Conservation (phyloP, 1,140 invertebrate genomes). For the Trichonephila clavipes region DNA sequence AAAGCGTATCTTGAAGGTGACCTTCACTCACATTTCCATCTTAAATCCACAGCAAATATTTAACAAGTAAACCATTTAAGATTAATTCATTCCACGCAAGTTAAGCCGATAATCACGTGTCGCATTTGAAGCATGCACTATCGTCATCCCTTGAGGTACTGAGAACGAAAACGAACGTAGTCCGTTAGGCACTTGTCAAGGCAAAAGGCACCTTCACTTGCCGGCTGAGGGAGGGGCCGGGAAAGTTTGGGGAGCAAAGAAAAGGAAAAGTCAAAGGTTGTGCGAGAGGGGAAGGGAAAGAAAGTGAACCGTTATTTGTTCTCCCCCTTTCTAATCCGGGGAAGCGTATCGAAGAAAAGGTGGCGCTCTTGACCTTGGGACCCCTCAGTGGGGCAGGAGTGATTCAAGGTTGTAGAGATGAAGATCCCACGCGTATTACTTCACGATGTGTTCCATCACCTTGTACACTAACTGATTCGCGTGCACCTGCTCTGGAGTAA, state of each 20-base stretch:
- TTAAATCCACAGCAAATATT: background rate
- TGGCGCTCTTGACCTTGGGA: slow-evolving; percentile 61
- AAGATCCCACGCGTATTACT: slow-evolving; percentile 65
- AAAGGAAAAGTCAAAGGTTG: slow-evolving; percentile 69
- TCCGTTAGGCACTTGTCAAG: slow-evolving; percentile 54
- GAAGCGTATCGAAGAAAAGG: slow-evolving; percentile 32
- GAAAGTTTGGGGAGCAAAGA: slow-evolving; percentile 49
- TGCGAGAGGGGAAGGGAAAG: background rate
- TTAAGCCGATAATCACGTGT: background rate
- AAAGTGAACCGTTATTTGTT: slow-evolving; percentile 63
- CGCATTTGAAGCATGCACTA: background rate
- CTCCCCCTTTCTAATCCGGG: slow-evolving; percentile 3
- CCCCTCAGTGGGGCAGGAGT: slow-evolving; percentile 47
- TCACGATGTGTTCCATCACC: slow-evolving; percentile 9
- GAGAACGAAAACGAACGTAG: background rate
- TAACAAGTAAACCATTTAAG: background rate
- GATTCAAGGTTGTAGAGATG: slow-evolving; percentile 32
- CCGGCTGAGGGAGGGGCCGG: slow-evolving; percentile 30
- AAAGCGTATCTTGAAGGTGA: background rate
- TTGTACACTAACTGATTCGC: background rate
- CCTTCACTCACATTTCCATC: background rate
- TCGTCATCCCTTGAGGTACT: background rate
- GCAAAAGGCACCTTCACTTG: slow-evolving; percentile 64
- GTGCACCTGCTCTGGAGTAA: slow-evolving; percentile 22
- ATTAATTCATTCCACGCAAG: background rate